phyloP scores from a whole-genome alignment of 2,888 invertebrate genomes.

The Apoda limacodes region DNA sequence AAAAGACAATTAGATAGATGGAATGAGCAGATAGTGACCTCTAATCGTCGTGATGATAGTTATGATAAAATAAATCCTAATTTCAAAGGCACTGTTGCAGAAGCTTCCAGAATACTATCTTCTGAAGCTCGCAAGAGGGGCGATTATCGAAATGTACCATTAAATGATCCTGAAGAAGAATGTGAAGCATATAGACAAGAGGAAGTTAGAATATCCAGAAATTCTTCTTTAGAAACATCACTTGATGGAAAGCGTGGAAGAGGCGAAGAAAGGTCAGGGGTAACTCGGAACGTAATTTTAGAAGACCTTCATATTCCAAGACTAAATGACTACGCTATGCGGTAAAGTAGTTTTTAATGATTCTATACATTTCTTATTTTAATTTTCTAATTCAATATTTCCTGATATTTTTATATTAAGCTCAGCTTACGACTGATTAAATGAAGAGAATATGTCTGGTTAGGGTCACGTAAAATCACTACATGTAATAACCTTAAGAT shows the following conservation, averaged over 20 bases:
- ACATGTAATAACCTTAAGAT: too few relatives aligned
- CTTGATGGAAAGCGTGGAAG: slow-evolving; percentile 40
- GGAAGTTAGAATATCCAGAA: slow-evolving; percentile 32
- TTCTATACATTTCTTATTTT: too few relatives aligned
- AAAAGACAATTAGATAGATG: slow-evolving; percentile 66
- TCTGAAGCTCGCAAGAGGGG: slow-evolving; percentile 70
- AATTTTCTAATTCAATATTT: too few relatives aligned
- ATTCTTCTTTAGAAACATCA: slow-evolving; percentile 38
- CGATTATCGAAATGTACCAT: slow-evolving; percentile 79
- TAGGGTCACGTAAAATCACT: too few relatives aligned
- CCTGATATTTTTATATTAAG: too few relatives aligned
- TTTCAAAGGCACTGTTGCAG: slow-evolving; percentile 50
- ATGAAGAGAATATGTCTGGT: too few relatives aligned
- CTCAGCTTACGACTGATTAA: too few relatives aligned
- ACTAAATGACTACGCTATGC: slow-evolving; percentile 67
- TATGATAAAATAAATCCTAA: slow-evolving; percentile 86
- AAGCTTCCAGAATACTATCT: slow-evolving; percentile 40
- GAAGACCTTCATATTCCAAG: slow-evolving; percentile 77
- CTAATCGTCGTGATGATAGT: slow-evolving; percentile 70
- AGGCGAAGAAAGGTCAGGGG: slow-evolving; percentile 36
- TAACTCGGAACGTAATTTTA: slow-evolving; percentile 35
- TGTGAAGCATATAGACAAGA: slow-evolving; percentile 38
- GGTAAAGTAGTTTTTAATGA: too few relatives aligned
- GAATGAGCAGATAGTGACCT: slow-evolving; percentile 62
- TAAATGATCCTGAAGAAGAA: slow-evolving; percentile 76